phyloP scores from a whole-genome alignment of 2,888 invertebrate species.

The Hyposoter dolosus region DNA sequence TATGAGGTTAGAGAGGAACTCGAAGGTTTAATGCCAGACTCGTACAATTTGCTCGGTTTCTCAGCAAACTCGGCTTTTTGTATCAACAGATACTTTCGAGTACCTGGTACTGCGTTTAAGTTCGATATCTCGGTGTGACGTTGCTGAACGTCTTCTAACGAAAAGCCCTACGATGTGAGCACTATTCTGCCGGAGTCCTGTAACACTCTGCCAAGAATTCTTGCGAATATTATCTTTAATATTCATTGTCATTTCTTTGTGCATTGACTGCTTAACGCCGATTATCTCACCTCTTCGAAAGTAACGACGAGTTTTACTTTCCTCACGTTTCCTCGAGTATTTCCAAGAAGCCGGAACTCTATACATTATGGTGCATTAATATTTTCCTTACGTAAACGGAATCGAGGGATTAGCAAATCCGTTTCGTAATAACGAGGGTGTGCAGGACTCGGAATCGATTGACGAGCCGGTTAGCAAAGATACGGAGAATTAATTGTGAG shows the following conservation, averaged over 20 bases:
- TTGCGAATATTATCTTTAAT: conserved; percentile 30
- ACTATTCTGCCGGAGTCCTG: conserved; percentile 15
- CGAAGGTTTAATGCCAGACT: conserved; percentile 12
- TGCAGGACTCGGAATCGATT: background rate
- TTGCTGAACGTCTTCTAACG: conserved; percentile 16
- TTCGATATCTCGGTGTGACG: conserved; percentile 39
- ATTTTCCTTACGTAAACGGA: conserved; percentile 50
- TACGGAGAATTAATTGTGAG: background rate
- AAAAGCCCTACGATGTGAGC: conserved; percentile 29
- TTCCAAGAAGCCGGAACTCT: conserved; percentile 41
- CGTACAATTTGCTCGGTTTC: conserved; percentile 42
- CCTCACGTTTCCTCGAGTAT: conserved; percentile 35
- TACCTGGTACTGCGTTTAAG: conserved; percentile 32
- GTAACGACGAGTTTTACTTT: conserved; percentile 26
- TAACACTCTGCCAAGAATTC: conserved; percentile 19
- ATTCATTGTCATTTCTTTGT: conserved; percentile 39
- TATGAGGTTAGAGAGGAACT: conserved; percentile 32
- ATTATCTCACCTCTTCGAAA: conserved; percentile 32
- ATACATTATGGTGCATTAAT: conserved; percentile 25
- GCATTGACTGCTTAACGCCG: conserved; percentile 19
- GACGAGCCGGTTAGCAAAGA: background rate
- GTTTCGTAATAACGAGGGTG: conserved; percentile 15
- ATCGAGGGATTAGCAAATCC: conserved; percentile 13
- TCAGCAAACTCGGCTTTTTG: conserved; percentile 32
- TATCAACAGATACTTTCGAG: conserved; percentile 26